phyloP scores from a whole-genome alignment of 2,113 vertebrate genomes.

The Passer montanus region DNA sequence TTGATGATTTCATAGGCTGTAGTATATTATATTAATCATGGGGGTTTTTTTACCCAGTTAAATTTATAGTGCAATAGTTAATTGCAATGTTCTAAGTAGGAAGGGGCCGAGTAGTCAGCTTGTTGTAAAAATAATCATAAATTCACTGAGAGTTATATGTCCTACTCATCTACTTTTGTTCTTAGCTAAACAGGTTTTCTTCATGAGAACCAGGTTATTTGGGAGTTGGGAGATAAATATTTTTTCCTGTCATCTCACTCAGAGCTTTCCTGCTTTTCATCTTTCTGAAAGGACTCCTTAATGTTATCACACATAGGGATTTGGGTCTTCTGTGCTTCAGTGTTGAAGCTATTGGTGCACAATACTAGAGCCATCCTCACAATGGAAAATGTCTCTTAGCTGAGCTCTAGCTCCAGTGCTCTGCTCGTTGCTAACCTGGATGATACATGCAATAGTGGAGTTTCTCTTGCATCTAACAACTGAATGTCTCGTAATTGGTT shows the following conservation, averaged over 20 bases:
- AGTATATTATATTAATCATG: background rate
- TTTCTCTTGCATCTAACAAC: background rate
- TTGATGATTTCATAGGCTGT: background rate
- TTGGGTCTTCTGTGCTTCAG: background rate
- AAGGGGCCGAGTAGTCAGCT: background rate
- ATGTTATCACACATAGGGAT: background rate
- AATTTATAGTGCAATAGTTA: background rate
- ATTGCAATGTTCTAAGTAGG: background rate
- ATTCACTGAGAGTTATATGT: background rate
- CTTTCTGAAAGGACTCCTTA: background rate
- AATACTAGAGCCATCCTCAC: background rate
- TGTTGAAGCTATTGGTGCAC: background rate
- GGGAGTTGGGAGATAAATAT: background rate
- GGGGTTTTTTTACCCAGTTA: background rate
- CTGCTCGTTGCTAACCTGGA: background rate
- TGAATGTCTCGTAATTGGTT: background rate
- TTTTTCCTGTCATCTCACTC: background rate
- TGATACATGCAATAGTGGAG: background rate
- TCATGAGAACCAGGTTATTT: background rate
- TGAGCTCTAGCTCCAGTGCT: background rate
- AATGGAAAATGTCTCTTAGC: background rate
- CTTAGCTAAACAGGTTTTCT: background rate
- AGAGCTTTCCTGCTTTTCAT: background rate
- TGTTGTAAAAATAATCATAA: background rate
- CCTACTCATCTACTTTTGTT: background rate